Evolutionary conservation across 2,888 invertebrate genomes (phyloP).

Genomic region (Cyaniris semiargus): DNA sequence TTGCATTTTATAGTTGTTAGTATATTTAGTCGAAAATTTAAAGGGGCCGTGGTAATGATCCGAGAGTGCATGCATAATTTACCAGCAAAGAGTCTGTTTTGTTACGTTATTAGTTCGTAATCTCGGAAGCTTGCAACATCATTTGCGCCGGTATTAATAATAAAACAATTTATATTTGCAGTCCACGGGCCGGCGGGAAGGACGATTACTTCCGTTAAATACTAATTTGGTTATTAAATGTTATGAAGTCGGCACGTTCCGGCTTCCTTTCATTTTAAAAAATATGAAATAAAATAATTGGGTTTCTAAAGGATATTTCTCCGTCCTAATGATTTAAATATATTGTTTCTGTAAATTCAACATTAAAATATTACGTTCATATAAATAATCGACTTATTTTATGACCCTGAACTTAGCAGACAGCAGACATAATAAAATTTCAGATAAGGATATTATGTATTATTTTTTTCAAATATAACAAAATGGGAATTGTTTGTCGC

Average conservation of each 20-base stretch:
- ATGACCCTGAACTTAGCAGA: too few relatives aligned
- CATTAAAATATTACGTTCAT: too few relatives aligned
- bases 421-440: too few relatives aligned
- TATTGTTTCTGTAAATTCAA: background rate
- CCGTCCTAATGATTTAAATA: background rate
- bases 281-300: background rate
- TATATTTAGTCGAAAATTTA: constrained; percentile 49
- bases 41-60: constrained; percentile 71
- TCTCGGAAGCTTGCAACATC: constrained; percentile 76
- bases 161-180: constrained; percentile 74
- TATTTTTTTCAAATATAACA: too few relatives aligned
- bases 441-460: too few relatives aligned
- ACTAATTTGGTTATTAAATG: constrained; percentile 17
- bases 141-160: constrained; percentile 71
- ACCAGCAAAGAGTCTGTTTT: constrained; percentile 76
- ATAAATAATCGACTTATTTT: too few relatives aligned
- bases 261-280: background rate
- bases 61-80: constrained; percentile 80
- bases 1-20: constrained; percentile 31
- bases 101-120: constrained; percentile 80
- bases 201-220: constrained; percentile 50
- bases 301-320: background rate
- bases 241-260: background rate
- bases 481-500: too few relatives aligned
- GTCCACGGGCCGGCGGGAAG: constrained; percentile 48